A percentile compares a stretch with the other conserved stretches of the same genome.
Conservation (phyloP, 35 echinoderm and acorn worm species). For the Lytechinus variegatus region DNA sequence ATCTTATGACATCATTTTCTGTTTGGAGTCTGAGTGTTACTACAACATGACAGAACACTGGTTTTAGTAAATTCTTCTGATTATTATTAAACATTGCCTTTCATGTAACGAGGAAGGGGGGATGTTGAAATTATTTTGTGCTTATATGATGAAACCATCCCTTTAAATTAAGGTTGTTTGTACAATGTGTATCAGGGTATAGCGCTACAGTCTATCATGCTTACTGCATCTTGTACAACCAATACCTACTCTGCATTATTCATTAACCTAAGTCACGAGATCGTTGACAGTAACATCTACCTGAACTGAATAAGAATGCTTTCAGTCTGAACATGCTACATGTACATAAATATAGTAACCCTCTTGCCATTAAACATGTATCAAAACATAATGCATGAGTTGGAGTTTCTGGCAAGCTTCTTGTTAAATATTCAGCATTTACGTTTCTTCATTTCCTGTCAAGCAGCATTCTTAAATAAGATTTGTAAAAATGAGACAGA, state of each 20-base stretch:
- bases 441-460: not conserved
- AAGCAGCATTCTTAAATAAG: not conserved
- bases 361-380: not conserved
- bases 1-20: too few relatives aligned
- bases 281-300: not conserved
- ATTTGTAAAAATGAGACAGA: not conserved
- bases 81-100: too few relatives aligned
- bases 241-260: constrained; percentile 33
- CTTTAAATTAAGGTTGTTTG: not conserved
- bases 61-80: too few relatives aligned
- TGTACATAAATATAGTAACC: not conserved
- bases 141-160: not conserved
- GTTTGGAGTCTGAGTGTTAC: too few relatives aligned
- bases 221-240: not conserved
- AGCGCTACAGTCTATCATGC: not conserved
- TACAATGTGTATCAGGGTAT: not conserved
- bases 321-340: not conserved
- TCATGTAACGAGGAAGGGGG: too few relatives aligned
- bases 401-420: not conserved
- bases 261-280: not conserved
- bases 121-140: too few relatives aligned
- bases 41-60: too few relatives aligned
- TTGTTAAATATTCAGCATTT: not conserved
- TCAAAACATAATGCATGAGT: not conserved
- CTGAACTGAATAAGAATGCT: not conserved